Percentiles rank a stretch among this genome's conserved stretches.
Conservation (phyloP, 2,888 invertebrate species). For the Hedychridium roseum region DNA sequence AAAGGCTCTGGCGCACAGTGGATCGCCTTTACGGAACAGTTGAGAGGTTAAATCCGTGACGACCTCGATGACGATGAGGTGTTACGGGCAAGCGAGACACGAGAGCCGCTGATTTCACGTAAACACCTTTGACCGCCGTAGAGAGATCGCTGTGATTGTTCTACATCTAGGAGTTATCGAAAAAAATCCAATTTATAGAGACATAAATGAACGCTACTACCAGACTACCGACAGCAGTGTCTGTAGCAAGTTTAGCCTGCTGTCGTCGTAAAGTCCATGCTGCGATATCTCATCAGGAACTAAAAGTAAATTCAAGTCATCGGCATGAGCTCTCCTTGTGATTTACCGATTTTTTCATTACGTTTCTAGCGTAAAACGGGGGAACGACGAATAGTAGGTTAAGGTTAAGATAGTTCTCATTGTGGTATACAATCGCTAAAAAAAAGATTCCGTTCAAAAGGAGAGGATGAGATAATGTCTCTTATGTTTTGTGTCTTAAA, state of each 20-base stretch:
- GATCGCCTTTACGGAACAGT: too few relatives aligned
- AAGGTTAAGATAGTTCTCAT: constrained; percentile 6
- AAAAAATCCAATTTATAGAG: too few relatives aligned
- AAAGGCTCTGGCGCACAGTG: too few relatives aligned
- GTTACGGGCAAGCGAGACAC: too few relatives aligned
- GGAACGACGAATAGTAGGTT: neutral
- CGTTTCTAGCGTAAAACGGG: neutral
- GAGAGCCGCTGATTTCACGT: too few relatives aligned
- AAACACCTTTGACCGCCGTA: too few relatives aligned
- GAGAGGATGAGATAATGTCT: too few relatives aligned
- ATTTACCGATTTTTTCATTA: constrained; percentile 1
- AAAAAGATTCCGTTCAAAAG: neutral
- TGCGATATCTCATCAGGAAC: constrained; percentile 38
- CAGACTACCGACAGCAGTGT: constrained; percentile 45
- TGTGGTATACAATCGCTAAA: neutral
- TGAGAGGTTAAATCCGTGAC: too few relatives aligned
- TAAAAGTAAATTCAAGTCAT: constrained; percentile 45
- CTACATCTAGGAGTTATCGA: too few relatives aligned
- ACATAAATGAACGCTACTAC: constrained; percentile 56
- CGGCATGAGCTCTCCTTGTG: constrained; percentile 6
- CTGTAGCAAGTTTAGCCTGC: constrained; percentile 44
- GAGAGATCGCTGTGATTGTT: too few relatives aligned
- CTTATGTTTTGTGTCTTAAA: neutral
- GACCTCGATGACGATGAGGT: too few relatives aligned
- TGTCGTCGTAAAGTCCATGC: constrained; percentile 47